Evolutionary conservation across 2,797 vertebrate species (phyloP).

Genomic region (Eremophila alpestris): DNA sequence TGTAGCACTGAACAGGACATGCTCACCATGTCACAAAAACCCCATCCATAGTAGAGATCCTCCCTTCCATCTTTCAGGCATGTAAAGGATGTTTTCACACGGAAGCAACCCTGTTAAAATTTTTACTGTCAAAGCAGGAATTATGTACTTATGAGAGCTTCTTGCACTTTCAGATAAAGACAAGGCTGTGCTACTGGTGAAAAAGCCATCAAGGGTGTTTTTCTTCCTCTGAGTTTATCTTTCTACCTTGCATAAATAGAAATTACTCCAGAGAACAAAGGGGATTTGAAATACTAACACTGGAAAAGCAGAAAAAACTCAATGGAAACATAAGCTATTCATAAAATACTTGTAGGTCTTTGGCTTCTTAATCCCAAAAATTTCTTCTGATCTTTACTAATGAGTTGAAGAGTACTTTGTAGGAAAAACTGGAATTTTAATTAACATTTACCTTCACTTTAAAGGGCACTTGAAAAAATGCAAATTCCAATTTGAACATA

Average conservation of each 20-base stretch:
- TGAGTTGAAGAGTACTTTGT: background rate
- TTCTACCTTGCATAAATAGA: background rate
- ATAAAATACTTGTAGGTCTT: background rate
- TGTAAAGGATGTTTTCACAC: background rate
- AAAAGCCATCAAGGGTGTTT: background rate
- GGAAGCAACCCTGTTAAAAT: background rate
- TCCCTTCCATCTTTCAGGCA: background rate
- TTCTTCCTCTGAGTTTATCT: background rate
- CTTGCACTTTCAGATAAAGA: background rate
- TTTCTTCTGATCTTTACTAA: background rate
- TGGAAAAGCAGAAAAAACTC: background rate
- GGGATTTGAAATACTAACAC: background rate
- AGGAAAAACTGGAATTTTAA: background rate
- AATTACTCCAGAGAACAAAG: background rate
- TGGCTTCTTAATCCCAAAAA: background rate
- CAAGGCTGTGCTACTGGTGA: background rate
- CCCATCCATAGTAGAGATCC: background rate
- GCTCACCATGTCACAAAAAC: background rate
- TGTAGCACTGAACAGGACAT: background rate
- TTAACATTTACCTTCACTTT: background rate
- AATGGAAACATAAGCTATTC: background rate
- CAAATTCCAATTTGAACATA: background rate
- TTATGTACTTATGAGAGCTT: background rate
- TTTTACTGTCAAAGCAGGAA: background rate
- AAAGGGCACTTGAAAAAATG: background rate